Base-by-base conservation (phyloP, 2,888 invertebrate genomes). In the Acanthoscelides obtectus region DNA sequence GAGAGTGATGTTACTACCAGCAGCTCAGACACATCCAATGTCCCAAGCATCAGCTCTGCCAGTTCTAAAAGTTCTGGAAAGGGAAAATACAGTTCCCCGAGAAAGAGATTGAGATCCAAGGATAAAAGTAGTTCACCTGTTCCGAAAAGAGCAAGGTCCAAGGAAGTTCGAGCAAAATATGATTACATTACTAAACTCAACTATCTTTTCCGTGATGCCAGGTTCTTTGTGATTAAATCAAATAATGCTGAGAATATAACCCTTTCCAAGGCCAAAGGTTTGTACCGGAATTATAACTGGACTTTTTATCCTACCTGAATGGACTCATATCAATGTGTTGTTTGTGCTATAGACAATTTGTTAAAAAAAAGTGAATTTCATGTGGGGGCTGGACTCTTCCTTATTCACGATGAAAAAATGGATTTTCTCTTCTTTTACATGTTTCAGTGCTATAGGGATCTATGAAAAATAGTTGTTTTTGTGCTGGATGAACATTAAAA, bases 191-290 rank as follows among this genome's bases (percentile, higher is more conserved):
- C 94, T 22, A 95, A 96, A 86, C 86, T 98, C 77, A 97, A 96
- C 87, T 97, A 98, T 86, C 88, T 99, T 78, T 98, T 98, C 86
- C 90, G 97, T 78, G 97, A 97, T 84, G 95, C 98, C 69, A 90
- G 94, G 77, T 98, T 97, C 88, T 98, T 98, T 87, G 90, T 99
- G 72, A 98, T 99, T 80, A 99, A 99, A 87, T 98, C 98, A 69
- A 98, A 98, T 86, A 99, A 99, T 86, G 94, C 95, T 73, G 98
- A 99, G 86, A 99, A 99, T 85, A 94, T 99, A 70, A 93, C 94
- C 63, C 85, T 99, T 73, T 96, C 98, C 0, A 99, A 99, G 86
- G 94, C 93, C 20, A 96, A 95, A 87, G 96, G 45, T 45, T 45
- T 45, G 45, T 45, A 45, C 45, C 17, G 45, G 45, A 3, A 45